Evolutionary conservation across 2,888 invertebrate genomes (phyloP), one percentile per base, ranked within the genome.

Genomic region (Lasius fuliginosus): DNA sequence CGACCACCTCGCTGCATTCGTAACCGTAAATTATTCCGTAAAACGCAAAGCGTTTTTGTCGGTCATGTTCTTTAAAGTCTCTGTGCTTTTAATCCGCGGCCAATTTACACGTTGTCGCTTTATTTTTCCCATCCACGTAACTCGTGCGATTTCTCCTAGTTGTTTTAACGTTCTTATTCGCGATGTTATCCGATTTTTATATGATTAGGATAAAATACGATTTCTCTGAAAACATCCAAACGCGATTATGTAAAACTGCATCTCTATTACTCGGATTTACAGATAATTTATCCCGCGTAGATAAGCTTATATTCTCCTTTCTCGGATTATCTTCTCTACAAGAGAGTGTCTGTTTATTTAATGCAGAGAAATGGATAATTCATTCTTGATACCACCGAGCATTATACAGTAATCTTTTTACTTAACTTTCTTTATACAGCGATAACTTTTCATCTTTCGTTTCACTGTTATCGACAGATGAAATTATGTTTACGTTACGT

Each of bases 61-160:
- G 15, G 77, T 46, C 46, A 36, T 60, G 73, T 81, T 71, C 79
- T 71, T 71, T 46, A 46, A 27, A 81, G 33, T n/a, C 60, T 8
- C 8, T 60, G 46, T 33, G 60, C 73, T 81, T 81, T 71, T 81
- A 81, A 81, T 81, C 33, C 46, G 60, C 46, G 60, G 46, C 71
- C 79, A 81, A 81, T 81, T 81, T 81, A 71, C 73, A 71, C 79
- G 60, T 81, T 71, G 73, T 49, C 60, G 12, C 71, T 71, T 46
- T 81, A 81, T 71, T 60, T 11, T 79, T 33, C 23, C 11, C 8
- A 23, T 58, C 23, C 27, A 9, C 23, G 4, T 2, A 60, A 23
- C n/a, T 18, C 2, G 12, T 42, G 33, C 33, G 68, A 67, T 40
- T 79, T 56, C 74, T 33, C 30, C 36, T 68, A 33, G 42, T 33